A percentile compares a stretch with the other conserved stretches of the same genome.
Conservation (phyloP, 2,888 invertebrate species). For the Tiphia femorata region DNA sequence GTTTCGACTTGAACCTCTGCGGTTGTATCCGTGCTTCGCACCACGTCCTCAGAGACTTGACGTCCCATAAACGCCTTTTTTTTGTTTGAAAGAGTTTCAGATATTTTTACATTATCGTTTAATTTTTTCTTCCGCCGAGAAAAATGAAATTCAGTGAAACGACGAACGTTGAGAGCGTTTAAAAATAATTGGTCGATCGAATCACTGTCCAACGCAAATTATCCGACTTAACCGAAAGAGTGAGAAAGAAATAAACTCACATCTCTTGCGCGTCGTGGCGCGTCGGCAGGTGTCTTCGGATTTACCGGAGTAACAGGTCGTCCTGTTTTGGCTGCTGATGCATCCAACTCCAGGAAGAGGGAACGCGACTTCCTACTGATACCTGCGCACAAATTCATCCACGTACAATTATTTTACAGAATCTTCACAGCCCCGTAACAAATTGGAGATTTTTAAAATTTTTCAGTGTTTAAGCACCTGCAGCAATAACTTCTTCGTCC, state of each 20-base stretch:
- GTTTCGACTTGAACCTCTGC: slow-evolving; percentile 86
- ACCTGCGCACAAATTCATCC: slow-evolving; percentile 70
- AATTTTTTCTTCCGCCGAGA: background rate
- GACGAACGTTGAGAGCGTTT: too few species aligned
- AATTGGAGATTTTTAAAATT: background rate
- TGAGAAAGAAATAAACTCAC: slow-evolving; percentile 64
- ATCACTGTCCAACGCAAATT: too few species aligned
- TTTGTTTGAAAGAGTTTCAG: background rate
- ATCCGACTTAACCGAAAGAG: too few species aligned
- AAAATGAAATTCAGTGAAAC: too few species aligned
- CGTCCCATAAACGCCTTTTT: slow-evolving; percentile 71
- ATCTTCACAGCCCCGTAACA: background rate
- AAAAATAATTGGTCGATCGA: too few species aligned
- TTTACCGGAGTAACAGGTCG: slow-evolving; percentile 74
- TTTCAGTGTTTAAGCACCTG: slow-evolving; percentile 71
- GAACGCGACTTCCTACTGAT: slow-evolving; percentile 90
- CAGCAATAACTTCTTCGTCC: slow-evolving; percentile 84
- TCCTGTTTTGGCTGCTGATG: slow-evolving; percentile 76
- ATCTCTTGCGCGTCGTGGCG: slow-evolving; percentile 73
- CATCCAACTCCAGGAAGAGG: slow-evolving; percentile 88
- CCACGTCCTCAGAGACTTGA: slow-evolving; percentile 77
- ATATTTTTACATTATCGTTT: background rate
- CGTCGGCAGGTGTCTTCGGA: slow-evolving; percentile 72
- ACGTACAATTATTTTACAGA: background rate
- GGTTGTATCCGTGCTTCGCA: slow-evolving; percentile 79